These are phyloP conservation scores for Epinephelus cyanopodus DNA, from an alignment of 2,113 vertebrate genomes.

Conservation along the genomic window DNA sequence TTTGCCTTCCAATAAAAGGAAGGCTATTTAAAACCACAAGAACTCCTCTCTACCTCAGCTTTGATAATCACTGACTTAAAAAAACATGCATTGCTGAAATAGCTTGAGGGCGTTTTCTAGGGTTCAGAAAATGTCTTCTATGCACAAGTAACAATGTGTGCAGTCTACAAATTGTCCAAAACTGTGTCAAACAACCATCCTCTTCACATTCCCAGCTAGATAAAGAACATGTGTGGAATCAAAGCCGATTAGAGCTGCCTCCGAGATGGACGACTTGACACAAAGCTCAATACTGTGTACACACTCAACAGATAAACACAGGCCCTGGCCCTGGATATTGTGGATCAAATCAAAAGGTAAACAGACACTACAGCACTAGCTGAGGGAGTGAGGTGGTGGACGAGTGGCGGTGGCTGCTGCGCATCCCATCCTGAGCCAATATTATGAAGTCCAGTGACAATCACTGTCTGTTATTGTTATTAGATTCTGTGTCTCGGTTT, in stretches of 20 bases:
- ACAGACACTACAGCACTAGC: slow-evolving; percentile 20
- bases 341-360: slow-evolving; percentile 67
- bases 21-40: slow-evolving; percentile 28
- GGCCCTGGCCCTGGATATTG: slow-evolving; percentile 41
- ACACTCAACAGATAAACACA: slow-evolving; percentile 63
- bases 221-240: slow-evolving; percentile 39
- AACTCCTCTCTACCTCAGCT: not conserved
- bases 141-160: not conserved
- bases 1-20: not conserved
- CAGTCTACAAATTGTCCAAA: slow-evolving; percentile 14
- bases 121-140: not conserved
- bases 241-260: slow-evolving; percentile 52
- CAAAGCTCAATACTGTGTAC: slow-evolving; percentile 43
- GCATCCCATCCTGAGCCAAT: slow-evolving; percentile 5
- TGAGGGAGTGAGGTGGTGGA: not conserved
- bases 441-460: slow-evolving; percentile 38
- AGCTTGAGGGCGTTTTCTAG: not conserved
- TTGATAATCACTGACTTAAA: slow-evolving; percentile 6
- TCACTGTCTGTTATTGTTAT: slow-evolving; percentile 53
- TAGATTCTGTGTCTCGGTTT: slow-evolving; percentile 37
- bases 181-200: slow-evolving; percentile 21
- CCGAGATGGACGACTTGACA: slow-evolving; percentile 39
- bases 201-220: slow-evolving; percentile 22
- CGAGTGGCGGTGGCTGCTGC: not conserved
- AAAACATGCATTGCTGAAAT: slow-evolving; percentile 16